Percentiles rank a stretch among this genome's conserved stretches.
Conservation (phyloP, 2,113 vertebrate genomes). For the Lichenostomus cassidix region DNA sequence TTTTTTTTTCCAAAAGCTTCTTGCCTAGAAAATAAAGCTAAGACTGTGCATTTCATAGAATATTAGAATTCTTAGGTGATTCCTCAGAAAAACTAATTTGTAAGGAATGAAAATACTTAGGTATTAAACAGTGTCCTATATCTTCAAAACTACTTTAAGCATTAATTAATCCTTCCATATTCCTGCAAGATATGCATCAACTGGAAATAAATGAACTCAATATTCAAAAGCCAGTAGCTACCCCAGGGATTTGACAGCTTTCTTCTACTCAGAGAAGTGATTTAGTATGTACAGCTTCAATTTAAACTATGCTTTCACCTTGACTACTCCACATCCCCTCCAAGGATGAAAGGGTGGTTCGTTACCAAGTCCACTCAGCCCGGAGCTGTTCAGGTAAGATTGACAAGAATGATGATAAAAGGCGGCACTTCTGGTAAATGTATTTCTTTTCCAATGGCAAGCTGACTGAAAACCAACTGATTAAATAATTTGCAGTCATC, state of each 20-base stretch:
- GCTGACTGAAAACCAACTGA: neutral
- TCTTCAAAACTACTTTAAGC: slow-evolving; percentile 14
- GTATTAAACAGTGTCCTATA: neutral
- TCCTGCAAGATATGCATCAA: slow-evolving; percentile 32
- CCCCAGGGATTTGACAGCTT: slow-evolving; percentile 13
- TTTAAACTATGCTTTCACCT: neutral
- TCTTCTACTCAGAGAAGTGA: neutral
- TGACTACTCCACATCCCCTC: neutral
- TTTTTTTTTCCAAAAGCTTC: neutral
- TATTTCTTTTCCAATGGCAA: neutral
- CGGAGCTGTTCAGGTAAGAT: neutral
- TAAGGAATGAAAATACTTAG: neutral
- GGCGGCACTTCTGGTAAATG: neutral
- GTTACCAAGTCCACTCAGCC: neutral
- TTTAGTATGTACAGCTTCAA: neutral
- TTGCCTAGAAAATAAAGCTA: neutral
- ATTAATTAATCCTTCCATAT: slow-evolving; percentile 40
- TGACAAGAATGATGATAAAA: neutral
- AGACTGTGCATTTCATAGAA: neutral
- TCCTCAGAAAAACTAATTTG: neutral
- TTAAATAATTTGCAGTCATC: neutral
- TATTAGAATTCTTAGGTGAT: neutral
- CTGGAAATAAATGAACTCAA: slow-evolving; percentile 9
- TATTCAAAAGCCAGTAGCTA: slow-evolving; percentile 12
- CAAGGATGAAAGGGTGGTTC: neutral